Conservation (phyloP, 1,140 invertebrate genomes). For the Lordiphosa clarofinis region DNA sequence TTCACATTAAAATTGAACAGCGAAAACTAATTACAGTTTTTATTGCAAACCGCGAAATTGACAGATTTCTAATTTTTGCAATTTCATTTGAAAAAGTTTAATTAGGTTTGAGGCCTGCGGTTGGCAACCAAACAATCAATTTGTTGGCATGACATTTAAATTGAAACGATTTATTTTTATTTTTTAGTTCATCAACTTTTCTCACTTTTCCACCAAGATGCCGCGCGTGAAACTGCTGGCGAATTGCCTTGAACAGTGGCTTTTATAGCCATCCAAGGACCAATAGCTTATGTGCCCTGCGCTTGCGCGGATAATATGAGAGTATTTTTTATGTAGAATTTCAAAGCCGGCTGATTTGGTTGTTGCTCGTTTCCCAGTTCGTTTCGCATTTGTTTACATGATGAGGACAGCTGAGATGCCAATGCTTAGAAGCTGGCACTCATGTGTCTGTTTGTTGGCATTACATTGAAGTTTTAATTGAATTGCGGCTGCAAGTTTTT, state of each 20-base stretch:
- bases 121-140: not conserved
- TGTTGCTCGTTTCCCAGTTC: constrained; percentile 47
- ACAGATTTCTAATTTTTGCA: constrained; percentile 1
- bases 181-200: too few relatives aligned
- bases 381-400: constrained; percentile 58
- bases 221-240: too few relatives aligned
- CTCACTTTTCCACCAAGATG: too few relatives aligned
- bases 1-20: constrained; percentile 30
- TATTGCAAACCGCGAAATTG: constrained; percentile 19
- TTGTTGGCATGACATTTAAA: not conserved
- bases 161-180: too few relatives aligned
- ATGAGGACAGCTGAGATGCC: constrained; percentile 47
- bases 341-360: constrained; percentile 18
- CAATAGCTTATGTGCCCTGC: not conserved
- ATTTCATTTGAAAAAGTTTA: constrained; percentile 3
- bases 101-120: not conserved
- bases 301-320: constrained; percentile 10
- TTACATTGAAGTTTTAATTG: constrained; percentile 77
- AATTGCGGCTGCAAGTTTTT: constrained; percentile 75
- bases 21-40: constrained; percentile 51
- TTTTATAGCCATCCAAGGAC: too few relatives aligned
- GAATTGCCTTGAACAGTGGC: too few relatives aligned
- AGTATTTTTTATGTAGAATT: not conserved
- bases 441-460: constrained; percentile 23
- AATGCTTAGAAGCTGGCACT: constrained; percentile 31